A percentile compares a stretch with the other conserved stretches of the same genome.
Evolutionary conservation across 2,113 vertebrate genomes (phyloP).

Genomic region (Microcebus lehilahytsara): DNA sequence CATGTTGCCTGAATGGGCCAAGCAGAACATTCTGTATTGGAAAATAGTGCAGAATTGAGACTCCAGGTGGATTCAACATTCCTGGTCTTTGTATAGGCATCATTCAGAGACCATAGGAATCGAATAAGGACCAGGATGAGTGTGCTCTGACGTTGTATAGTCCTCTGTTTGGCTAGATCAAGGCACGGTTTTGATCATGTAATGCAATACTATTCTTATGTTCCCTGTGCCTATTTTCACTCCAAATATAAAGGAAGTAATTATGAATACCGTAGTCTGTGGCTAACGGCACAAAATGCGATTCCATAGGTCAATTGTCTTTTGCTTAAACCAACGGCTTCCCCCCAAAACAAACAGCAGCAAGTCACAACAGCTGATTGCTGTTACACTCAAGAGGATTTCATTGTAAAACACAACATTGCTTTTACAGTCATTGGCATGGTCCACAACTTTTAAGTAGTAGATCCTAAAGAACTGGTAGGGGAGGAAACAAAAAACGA

Average conservation of each 20-base stretch:
- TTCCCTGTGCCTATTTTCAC: background rate
- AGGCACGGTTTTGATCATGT: background rate
- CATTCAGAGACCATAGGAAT: background rate
- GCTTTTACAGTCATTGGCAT: rapidly evolving
- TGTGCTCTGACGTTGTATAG: background rate
- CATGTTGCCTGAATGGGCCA: background rate
- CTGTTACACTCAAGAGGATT: constrained; percentile 90
- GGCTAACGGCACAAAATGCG: constrained; percentile 76
- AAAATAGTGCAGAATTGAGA: background rate
- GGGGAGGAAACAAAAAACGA: constrained; percentile 90
- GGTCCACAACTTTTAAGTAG: constrained; percentile 79
- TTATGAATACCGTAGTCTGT: background rate
- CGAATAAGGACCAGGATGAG: background rate
- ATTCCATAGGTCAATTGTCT: constrained; percentile 58
- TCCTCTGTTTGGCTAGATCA: background rate
- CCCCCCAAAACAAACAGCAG: constrained; percentile 82
- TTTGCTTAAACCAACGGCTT: constrained; percentile 80
- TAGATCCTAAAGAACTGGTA: constrained; percentile 90
- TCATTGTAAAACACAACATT: constrained; percentile 86
- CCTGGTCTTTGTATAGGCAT: background rate
- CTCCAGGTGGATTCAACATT: background rate
- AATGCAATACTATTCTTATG: background rate
- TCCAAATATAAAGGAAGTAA: background rate
- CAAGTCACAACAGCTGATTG: constrained; percentile 92
- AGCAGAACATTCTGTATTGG: background rate